Evolutionary conservation across 1,140 invertebrate genomes (phyloP).

Genomic region (Drosophila funebris): DNA sequence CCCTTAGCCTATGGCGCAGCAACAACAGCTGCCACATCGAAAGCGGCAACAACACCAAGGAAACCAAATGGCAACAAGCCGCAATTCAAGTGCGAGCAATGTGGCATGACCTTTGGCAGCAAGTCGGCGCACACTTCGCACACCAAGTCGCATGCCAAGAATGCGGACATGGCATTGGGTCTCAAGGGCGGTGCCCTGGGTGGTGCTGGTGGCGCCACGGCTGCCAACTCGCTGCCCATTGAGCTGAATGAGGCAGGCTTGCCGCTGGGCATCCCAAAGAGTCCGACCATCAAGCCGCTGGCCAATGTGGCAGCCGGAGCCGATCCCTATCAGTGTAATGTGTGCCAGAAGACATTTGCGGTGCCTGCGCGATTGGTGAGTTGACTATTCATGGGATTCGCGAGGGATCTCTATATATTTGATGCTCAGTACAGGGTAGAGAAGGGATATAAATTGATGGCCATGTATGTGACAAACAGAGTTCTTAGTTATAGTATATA

Average conservation of each 20-base stretch:
- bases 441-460: too few relatives aligned
- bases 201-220: not conserved
- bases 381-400: not conserved
- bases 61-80: constrained; percentile 67
- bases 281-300: constrained; percentile 76
- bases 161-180: constrained; percentile 45
- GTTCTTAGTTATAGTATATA: too few relatives aligned
- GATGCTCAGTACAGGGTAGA: too few relatives aligned
- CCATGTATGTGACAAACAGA: too few relatives aligned
- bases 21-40: constrained; percentile 11
- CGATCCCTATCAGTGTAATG: constrained; percentile 94
- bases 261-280: constrained; percentile 77
- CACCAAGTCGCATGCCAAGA: constrained; percentile 85
- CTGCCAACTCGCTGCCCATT: constrained; percentile 23
- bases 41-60: constrained; percentile 28
- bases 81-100: constrained; percentile 85
- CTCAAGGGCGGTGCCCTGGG: not conserved
- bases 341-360: constrained; percentile 96
- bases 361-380: constrained; percentile 93
- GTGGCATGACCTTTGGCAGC: constrained; percentile 86
- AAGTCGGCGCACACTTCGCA: constrained; percentile 86
- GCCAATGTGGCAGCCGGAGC: constrained; percentile 82
- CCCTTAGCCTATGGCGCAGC: constrained; percentile 10
- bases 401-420: too few relatives aligned
- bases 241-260: constrained; percentile 69